phyloP scores from a whole-genome alignment of 2,888 invertebrate genomes.

The Cataglyphis rosenhaueri region DNA sequence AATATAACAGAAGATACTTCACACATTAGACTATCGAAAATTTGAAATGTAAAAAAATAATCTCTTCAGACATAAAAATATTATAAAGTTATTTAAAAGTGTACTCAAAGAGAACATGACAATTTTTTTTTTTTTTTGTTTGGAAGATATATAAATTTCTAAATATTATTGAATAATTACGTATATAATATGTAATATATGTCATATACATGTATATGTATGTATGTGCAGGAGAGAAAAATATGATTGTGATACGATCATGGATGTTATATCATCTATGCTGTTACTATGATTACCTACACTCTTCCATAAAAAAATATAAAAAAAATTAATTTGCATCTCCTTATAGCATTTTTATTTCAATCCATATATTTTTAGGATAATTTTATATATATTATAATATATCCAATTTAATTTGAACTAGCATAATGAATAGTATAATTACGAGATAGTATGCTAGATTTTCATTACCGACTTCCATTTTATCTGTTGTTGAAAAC shows the following conservation, averaged over 20 bases:
- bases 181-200: conserved; percentile 25
- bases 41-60: conserved; percentile 46
- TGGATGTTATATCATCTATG: conserved; percentile 15
- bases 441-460: neutral
- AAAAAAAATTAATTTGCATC: conserved; percentile 21
- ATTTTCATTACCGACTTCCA: conserved; percentile 13
- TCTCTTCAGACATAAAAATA: conserved; percentile 44
- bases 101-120: conserved; percentile 42
- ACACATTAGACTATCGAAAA: conserved; percentile 9
- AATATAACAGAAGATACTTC: conserved; percentile 14
- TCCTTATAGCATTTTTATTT: neutral
- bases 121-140: conserved; percentile 12
- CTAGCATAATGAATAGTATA: neutral
- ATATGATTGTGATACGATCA: conserved; percentile 33
- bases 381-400: neutral
- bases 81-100: conserved; percentile 42
- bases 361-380: conserved; percentile 6
- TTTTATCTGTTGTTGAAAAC: neutral
- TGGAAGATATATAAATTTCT: conserved; percentile 39
- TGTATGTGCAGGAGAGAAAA: conserved; percentile 26
- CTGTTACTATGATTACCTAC: conserved; percentile 13
- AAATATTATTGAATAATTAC: conserved; percentile 11
- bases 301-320: conserved; percentile 33
- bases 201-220: neutral
- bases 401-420: conserved; percentile 1